Percentiles rank a stretch among this genome's conserved stretches.
These are phyloP conservation scores for Redunca redunca DNA, from an alignment of 2,113 vertebrate species.

Conservation along the genomic window DNA sequence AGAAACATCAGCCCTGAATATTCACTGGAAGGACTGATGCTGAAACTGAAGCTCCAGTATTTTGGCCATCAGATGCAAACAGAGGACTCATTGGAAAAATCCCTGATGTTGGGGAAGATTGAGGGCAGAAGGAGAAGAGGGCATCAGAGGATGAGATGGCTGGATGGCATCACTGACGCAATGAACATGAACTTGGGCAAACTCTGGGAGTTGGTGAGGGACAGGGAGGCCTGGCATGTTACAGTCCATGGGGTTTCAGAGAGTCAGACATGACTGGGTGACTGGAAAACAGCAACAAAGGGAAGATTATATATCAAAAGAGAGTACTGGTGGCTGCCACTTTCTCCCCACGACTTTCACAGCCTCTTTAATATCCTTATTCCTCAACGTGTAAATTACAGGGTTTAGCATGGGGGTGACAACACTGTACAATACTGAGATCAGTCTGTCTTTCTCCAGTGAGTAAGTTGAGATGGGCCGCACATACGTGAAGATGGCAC, in stretches of 20 bases:
- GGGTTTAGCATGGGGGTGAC: conserved; percentile 48
- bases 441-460: conserved; percentile 15
- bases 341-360: not conserved
- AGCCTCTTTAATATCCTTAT: conserved; percentile 45
- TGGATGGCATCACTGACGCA: not conserved
- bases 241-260: not conserved
- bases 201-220: accelerated
- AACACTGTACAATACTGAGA: conserved; percentile 34
- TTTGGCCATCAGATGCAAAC: not conserved
- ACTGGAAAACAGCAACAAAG: not conserved
- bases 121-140: not conserved
- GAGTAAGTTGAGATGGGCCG: conserved; percentile 8
- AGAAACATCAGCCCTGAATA: not conserved
- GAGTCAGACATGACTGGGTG: not conserved
- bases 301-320: not conserved
- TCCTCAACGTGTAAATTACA: conserved; percentile 44
- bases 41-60: not conserved
- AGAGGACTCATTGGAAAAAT: not conserved
- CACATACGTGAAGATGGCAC: conserved; percentile 15
- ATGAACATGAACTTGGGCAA: not conserved
- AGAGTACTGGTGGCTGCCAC: not conserved
- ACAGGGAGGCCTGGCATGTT: not conserved
- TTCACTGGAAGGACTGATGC: not conserved
- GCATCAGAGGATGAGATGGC: not conserved
- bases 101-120: not conserved